Evolutionary conservation across 2,888 invertebrate species (phyloP), one percentile per base, ranked within the genome.

Genomic region (Erebia aethiops): DNA sequence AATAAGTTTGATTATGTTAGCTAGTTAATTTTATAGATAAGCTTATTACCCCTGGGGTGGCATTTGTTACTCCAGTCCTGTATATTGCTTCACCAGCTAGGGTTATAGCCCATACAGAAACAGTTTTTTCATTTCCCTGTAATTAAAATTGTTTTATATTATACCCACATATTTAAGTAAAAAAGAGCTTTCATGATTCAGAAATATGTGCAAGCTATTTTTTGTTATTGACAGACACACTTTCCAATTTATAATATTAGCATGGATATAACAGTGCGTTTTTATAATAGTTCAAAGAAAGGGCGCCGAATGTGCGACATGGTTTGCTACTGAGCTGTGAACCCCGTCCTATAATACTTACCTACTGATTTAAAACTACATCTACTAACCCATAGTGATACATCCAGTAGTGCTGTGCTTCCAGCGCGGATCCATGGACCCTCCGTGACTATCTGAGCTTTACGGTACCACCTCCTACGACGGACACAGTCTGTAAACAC

Each of bases 381-480:
- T 2, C 54, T 16, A 78, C 94, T 81, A 81, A 96, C 95, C 90
- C 96, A 96, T 82, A 97, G 83, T 13, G 97, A 96, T 51, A 98
- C 94, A 85, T 98, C 97, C 11, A 97, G 84, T 73, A 98, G 92
- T 84, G 97, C 97, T 1, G 98, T 97, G 78, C 97, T 97, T n/a
- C 97, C 98, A 52, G 97, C 93, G 79, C 97, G 96, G 78, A 96
- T 94, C 98, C 98, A 98, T 0, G 98, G 98, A 0, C 98, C 98
- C 76, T 95, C 96, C 8, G 97, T 97, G 18, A 95, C 95, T 52
- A 98, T 93, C 74, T 97, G 96, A 80, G 98, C 98, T 81, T 96
- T 95, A 78, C 98, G 95, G 81, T 95, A 95, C 98, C 98, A 98
- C 67, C 97, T 93, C 58, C 98, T 93, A 14, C 98, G 94, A 35